Conservation (phyloP, 2,888 invertebrate species). For the Caprella mutica region DNA sequence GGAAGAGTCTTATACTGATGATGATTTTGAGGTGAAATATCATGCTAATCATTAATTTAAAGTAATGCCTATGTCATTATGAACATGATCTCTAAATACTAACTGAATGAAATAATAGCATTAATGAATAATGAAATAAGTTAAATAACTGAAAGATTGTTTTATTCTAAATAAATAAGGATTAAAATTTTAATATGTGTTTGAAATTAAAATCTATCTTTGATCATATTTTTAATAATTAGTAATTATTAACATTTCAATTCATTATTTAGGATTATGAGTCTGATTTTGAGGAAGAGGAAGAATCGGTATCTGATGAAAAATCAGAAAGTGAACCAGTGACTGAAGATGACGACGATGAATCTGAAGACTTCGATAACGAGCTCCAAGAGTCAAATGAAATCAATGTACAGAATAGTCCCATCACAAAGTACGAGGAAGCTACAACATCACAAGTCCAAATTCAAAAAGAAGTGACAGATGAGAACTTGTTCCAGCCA, state of each 20-base stretch:
- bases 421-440: constrained; percentile 23
- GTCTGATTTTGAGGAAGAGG: constrained; percentile 45
- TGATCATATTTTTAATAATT: constrained; percentile 4
- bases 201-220: background rate
- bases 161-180: background rate
- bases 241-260: background rate
- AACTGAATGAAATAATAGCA: background rate
- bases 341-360: background rate
- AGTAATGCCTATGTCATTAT: too few relatives aligned
- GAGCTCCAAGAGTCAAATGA: constrained; percentile 13
- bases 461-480: constrained; percentile 8
- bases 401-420: constrained; percentile 31
- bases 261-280: constrained; percentile 43
- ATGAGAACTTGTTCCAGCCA: background rate
- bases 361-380: constrained; percentile 4
- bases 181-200: background rate
- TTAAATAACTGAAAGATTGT: background rate
- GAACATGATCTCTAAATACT: too few relatives aligned
- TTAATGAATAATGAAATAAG: background rate
- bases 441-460: constrained; percentile 7
- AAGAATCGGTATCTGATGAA: background rate
- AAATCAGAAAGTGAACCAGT: constrained; percentile 33
- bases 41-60: too few relatives aligned
- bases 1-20: constrained; percentile 40
- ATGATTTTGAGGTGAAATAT: constrained; percentile 46